A percentile compares a stretch with the other conserved stretches of the same genome.
These are phyloP conservation scores for Pheosia gnoma DNA, from an alignment of 2,888 invertebrate species.

Conservation along the genomic window DNA sequence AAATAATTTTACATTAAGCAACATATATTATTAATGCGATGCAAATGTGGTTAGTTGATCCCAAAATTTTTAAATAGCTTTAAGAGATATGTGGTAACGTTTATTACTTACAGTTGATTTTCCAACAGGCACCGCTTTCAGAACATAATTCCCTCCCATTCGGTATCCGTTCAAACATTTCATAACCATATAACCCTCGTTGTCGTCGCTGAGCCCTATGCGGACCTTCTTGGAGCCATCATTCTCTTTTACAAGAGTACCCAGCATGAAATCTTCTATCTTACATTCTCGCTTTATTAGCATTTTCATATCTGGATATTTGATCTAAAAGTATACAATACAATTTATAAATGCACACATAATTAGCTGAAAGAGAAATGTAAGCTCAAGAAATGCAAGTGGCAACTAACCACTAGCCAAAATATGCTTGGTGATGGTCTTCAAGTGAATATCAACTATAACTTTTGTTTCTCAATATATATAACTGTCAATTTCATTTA, in stretches of 20 bases:
- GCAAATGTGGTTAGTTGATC: too few species aligned
- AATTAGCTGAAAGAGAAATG: too few species aligned
- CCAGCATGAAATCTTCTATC: constrained; percentile 67
- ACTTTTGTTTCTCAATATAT: too few species aligned
- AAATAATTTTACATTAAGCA: too few species aligned
- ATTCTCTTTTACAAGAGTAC: constrained; percentile 56
- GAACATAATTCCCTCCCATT: constrained; percentile 49
- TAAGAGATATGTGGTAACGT: background rate
- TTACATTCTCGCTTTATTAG: constrained; percentile 67
- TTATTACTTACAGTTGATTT: constrained; percentile 40
- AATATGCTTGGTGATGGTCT: too few species aligned
- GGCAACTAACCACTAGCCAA: too few species aligned
- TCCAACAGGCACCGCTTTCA: constrained; percentile 60
- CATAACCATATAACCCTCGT: constrained; percentile 61
- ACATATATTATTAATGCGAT: too few species aligned
- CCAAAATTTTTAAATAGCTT: too few species aligned
- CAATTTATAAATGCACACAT: background rate
- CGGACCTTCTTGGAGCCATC: constrained; percentile 65
- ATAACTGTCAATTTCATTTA: too few species aligned
- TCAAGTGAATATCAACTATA: too few species aligned
- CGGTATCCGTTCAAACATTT: constrained; percentile 67
- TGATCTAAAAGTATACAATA: constrained; percentile 52
- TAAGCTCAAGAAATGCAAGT: too few species aligned
- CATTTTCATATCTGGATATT: constrained; percentile 65
- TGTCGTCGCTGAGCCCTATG: constrained; percentile 63